Base-by-base conservation (phyloP, 2,113 vertebrate genomes). In the Oreochromis aureus region DNA sequence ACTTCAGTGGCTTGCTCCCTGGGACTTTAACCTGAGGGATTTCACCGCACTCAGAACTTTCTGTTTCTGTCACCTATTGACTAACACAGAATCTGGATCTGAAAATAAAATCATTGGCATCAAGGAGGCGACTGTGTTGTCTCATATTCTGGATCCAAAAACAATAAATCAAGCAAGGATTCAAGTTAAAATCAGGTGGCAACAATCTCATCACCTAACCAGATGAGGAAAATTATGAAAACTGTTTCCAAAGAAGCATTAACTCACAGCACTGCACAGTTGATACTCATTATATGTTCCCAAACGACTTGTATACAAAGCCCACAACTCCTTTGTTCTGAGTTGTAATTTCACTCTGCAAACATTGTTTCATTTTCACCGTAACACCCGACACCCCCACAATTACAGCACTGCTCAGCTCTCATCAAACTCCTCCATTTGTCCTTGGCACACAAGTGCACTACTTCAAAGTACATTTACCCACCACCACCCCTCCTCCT, bases 401-500 rank as follows among this genome's bases (percentile, higher is more conserved):
- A 89, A 89, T 91, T 87, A 91, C 87, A 87, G 46, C 85, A 32
- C 66, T 87, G 78, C 80, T 87, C 87, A 8, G 19, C 86, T 87
- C 86, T 86, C 92, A 87, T 89, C 81, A 84, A 86, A 85, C 86
- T 85, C 81, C 86, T 81, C 44, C 79, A 61, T 91, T 91, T 92
- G 92, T 95, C 91, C 92, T 93, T 90, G 85, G 54, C 41, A n/a
- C 61, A 24, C 48, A 56, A 91, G 83, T 53, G 80, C 87, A 83
- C 44, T 48, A 92, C 93, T 92, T 94, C 93, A 94, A 94, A 94
- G 94, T 84, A 87, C 73, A 81, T 58, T 55, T 30, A 82, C 81
- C 80, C 84, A 76, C 66, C 88, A 10, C 19, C 59, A 2, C 15
- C 12, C 7, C 83, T 27, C 15, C n/a, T 15, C 32, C 32, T 36